A percentile compares a stretch with the other conserved stretches of the same genome.
Evolutionary conservation across 2,888 invertebrate genomes (phyloP).

Genomic region (Steinernema scapterisci): DNA sequence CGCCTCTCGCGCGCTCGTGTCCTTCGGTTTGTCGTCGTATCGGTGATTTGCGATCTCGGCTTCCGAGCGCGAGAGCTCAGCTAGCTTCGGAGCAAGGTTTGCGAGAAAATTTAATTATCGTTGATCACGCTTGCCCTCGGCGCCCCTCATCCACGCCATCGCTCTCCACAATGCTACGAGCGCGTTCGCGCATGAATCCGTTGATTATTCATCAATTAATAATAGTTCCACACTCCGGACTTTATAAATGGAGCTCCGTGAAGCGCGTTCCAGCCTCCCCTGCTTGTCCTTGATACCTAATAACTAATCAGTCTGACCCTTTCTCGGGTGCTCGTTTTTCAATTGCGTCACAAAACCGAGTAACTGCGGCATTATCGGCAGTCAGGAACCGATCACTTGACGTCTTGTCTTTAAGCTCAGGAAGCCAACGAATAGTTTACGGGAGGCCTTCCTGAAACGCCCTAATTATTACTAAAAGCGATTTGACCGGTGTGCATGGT

Average conservation of each 20-base stretch:
- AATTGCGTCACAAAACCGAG: too few species aligned
- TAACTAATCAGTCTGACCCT: background rate
- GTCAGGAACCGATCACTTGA: too few species aligned
- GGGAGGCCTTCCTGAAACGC: too few species aligned
- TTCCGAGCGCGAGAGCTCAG: background rate
- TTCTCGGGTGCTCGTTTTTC: too few species aligned
- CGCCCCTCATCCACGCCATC: background rate
- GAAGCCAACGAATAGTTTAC: too few species aligned
- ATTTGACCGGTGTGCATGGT: background rate
- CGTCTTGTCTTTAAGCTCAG: too few species aligned
- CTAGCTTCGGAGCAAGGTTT: background rate
- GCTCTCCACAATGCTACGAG: background rate
- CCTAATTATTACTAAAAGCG: background rate
- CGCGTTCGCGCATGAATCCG: constrained; percentile 18
- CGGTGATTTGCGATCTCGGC: too few species aligned
- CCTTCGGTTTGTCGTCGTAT: too few species aligned
- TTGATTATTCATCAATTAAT: constrained; percentile 29
- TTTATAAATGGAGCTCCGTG: background rate
- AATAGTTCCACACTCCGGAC: constrained; percentile 9
- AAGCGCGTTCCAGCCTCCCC: background rate
- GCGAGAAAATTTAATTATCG: background rate
- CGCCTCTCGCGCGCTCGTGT: too few species aligned
- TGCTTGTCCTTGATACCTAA: background rate
- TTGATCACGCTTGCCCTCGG: background rate
- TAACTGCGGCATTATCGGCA: too few species aligned